Evolutionary conservation across 2,888 invertebrate genomes (phyloP), one percentile per base, ranked within the genome.

Genomic region (Blastobasis lacticolella): DNA sequence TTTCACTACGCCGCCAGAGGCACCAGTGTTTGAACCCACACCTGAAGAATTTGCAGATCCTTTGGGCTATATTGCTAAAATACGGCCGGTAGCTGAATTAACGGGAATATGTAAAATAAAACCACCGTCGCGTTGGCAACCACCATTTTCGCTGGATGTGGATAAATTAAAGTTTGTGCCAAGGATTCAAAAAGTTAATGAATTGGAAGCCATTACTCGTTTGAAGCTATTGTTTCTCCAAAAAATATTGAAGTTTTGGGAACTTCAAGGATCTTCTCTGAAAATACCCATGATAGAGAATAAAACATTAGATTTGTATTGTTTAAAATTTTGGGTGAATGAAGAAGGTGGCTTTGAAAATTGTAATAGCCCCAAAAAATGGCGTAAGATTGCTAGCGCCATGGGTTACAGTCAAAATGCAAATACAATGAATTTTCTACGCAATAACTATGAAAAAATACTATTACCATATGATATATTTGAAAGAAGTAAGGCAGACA

Each of bases 81-180:
- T 94, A 60, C 88, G 92, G 51, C 92, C 92, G 23, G 89, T 92
- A 48, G 94, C 93, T 8, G 92, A 93, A 74, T 90, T 91, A 76
- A 91, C 90, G 55, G 94, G 94, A 56, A 93, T 94, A 57, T 93
- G 94, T 71, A 94, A 93, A 89, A 94, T 94, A 66, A 91, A 91
- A 65, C 94, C 94, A 50, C 94, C 94, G 50, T 77, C 90, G 70
- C 90, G 91, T 60, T 94, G 94, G 93, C 92, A 93, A 69, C 94
- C 94, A 61, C 94, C 94, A 49, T 94, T 94, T 90, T 93, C 93
- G 46, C 91, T 94, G 61, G 92, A 94, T 81, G 91, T 93, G 51
- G 92, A 93, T 67, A 88, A 87, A 78, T 77, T 89, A 67, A 88
- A 86, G 73, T 89, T 89, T 66, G 84, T 85, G 57, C 89, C 89